A percentile compares a stretch with the other conserved stretches of the same genome.
These are phyloP conservation scores for Pocillopora damicornis DNA, from an alignment of 64 coral and sea anemone genomes.

Conservation along the genomic window DNA sequence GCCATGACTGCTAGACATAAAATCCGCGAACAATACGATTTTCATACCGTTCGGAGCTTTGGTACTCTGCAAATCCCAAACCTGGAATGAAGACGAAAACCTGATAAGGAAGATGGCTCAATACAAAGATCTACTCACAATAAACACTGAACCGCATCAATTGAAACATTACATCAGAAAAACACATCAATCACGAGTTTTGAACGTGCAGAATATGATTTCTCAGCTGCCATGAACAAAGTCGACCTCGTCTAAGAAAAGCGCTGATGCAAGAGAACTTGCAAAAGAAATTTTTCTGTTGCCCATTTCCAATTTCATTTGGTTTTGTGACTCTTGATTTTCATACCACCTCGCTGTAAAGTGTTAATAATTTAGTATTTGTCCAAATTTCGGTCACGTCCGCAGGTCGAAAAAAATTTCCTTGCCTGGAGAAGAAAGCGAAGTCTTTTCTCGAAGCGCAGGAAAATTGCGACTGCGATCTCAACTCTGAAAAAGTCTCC, in stretches of 20 bases:
- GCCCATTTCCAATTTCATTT: neutral
- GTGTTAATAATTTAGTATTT: constrained; percentile 47
- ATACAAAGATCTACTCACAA: neutral
- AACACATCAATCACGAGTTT: neutral
- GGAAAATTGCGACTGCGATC: neutral
- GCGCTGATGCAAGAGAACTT: neutral
- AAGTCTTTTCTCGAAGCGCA: neutral
- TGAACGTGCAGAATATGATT: neutral
- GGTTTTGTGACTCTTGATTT: neutral
- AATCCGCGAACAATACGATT: constrained; percentile 90
- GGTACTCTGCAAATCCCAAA: constrained; percentile 9
- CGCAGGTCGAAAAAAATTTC: neutral
- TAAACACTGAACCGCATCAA: neutral
- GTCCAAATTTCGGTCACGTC: constrained; percentile 25
- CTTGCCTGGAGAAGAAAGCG: neutral
- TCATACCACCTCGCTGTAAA: neutral
- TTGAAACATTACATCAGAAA: constrained; percentile 9
- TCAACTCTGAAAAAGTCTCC: neutral
- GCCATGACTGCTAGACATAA: constrained; percentile 69
- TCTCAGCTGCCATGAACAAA: neutral
- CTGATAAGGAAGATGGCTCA: neutral
- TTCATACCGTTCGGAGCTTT: constrained; percentile 63
- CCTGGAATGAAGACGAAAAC: neutral
- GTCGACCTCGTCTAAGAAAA: neutral
- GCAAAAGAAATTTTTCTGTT: neutral